A percentile compares a stretch with the other conserved stretches of the same genome.
phyloP scores from a whole-genome alignment of 2,888 invertebrate genomes.

The Synergus laeviventris region DNA sequence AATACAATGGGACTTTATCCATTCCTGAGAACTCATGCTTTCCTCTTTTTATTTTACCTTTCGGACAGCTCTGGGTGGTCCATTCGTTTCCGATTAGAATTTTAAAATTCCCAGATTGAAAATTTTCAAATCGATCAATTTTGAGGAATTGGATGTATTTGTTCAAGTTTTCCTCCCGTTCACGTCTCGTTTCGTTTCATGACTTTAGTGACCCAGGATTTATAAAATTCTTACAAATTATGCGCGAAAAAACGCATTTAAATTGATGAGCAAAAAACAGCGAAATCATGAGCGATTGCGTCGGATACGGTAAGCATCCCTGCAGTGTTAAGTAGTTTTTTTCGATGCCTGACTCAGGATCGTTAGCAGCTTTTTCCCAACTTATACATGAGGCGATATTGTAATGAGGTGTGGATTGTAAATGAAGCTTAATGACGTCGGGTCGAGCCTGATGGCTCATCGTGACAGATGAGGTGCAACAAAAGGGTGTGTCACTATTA shows the following conservation, averaged over 20 bases:
- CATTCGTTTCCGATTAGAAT: constrained; percentile 37
- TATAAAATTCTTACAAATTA: constrained; percentile 10
- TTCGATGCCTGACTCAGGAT: constrained; percentile 63
- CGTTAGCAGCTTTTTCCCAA: constrained; percentile 70
- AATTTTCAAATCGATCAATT: constrained; percentile 37
- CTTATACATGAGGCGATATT: constrained; percentile 62
- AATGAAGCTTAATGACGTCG: constrained; percentile 71
- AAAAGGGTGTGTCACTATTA: constrained; percentile 36
- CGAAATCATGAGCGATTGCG: constrained; percentile 67
- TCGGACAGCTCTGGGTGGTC: constrained; percentile 43
- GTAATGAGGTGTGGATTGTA: constrained; percentile 73
- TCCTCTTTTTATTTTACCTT: background rate
- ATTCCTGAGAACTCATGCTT: constrained; percentile 42
- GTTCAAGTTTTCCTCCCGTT: background rate
- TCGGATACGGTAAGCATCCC: constrained; percentile 56
- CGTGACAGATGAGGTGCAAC: constrained; percentile 38
- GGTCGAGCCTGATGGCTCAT: constrained; percentile 52
- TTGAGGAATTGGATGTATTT: background rate
- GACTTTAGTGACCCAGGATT: constrained; percentile 19
- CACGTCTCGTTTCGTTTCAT: background rate
- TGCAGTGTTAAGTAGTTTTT: constrained; percentile 61
- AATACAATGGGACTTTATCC: constrained; percentile 46
- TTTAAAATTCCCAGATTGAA: no score
- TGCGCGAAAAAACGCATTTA: constrained; percentile 55
- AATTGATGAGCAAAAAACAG: constrained; percentile 70